phyloP scores from a whole-genome alignment of 2,113 vertebrate genomes.

The Dasyurus viverrinus region DNA sequence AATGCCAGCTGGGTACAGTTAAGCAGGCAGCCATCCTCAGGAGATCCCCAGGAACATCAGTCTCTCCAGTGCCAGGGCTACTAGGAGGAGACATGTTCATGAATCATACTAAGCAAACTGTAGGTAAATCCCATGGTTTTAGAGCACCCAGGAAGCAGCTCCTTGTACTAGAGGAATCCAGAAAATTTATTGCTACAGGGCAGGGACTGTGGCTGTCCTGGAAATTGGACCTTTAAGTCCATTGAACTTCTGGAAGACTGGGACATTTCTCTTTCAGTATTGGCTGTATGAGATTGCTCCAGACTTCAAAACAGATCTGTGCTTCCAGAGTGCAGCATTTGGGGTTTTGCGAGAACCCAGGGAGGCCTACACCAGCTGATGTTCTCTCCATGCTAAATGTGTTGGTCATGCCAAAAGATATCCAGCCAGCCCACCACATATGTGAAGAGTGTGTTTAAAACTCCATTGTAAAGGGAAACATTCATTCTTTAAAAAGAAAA shows the following conservation, averaged over 20 bases:
- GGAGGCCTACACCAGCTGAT: constrained; percentile 55
- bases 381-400: constrained; percentile 92
- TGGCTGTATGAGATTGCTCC: constrained; percentile 85
- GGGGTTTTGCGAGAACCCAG: constrained; percentile 82
- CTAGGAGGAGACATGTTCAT: neutral
- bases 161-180: neutral
- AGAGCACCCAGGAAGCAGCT: neutral
- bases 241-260: neutral
- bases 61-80: neutral
- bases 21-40: neutral
- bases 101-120: neutral
- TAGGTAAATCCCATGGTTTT: neutral
- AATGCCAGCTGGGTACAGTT: no score
- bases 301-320: constrained; percentile 87
- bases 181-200: neutral
- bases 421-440: neutral
- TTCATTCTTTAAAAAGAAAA: neutral
- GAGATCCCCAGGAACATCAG: neutral
- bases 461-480: neutral
- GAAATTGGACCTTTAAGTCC: neutral
- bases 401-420: constrained; percentile 85
- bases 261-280: constrained; percentile 80
- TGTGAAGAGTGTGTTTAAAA: neutral
- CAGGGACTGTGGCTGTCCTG: neutral
- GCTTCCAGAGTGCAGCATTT: constrained; percentile 85